A percentile compares a stretch with the other conserved stretches of the same genome.
Conservation (phyloP, 2,888 invertebrate species). For the Athalia rosae region DNA sequence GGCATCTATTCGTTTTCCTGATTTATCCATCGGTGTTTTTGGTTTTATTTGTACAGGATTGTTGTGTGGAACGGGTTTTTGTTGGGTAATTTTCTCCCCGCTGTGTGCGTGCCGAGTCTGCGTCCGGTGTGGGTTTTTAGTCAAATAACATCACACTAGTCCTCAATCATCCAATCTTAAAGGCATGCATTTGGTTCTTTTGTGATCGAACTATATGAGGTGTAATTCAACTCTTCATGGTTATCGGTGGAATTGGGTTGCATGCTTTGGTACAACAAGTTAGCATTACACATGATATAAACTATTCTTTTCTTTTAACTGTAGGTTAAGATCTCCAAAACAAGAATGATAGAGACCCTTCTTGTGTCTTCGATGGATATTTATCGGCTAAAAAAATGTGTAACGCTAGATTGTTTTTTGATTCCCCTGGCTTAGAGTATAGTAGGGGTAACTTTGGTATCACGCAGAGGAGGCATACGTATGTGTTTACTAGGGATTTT, state of each 20-base stretch:
- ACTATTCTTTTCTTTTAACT: not conserved
- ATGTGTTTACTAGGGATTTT: constrained; percentile 68
- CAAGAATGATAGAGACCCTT: not conserved
- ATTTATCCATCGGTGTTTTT: not conserved
- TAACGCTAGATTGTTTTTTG: constrained; percentile 7
- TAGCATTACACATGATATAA: constrained; percentile 3
- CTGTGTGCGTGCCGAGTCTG: not conserved
- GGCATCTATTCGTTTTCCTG: too few species aligned
- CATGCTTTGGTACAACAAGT: constrained; percentile 34
- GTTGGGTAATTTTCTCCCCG: not conserved
- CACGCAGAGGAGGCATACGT: constrained; percentile 62
- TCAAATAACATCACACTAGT: not conserved
- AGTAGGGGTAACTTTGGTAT: not conserved
- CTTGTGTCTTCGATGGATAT: not conserved
- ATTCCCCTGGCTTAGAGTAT: constrained; percentile 5
- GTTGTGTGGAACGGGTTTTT: not conserved
- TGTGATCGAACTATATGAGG: constrained; percentile 29
- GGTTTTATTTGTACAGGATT: not conserved
- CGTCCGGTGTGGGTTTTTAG: constrained; percentile 11
- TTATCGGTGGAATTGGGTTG: constrained; percentile 42
- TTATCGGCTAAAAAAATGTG: not conserved
- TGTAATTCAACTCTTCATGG: constrained; percentile 1
- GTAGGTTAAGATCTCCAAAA: not conserved
- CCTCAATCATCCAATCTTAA: constrained; percentile 6
- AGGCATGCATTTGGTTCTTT: constrained; percentile 28